These are phyloP conservation scores for Hippocampus guttulatus DNA, from an alignment of 2,113 vertebrate species.

Conservation along the genomic window DNA sequence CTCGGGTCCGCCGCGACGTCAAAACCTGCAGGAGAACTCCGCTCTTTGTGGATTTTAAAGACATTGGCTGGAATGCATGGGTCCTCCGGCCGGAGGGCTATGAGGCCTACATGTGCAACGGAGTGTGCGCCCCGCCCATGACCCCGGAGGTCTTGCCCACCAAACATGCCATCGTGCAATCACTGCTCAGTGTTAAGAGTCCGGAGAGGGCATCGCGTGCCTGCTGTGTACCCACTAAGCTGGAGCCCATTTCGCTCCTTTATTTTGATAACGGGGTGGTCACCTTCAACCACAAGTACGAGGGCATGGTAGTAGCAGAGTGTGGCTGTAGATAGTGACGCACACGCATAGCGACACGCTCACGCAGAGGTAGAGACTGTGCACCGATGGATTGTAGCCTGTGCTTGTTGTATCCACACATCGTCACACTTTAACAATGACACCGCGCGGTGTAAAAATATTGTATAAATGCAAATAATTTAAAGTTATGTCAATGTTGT, in stretches of 20 bases:
- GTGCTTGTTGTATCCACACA: neutral
- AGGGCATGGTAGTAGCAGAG: conserved; percentile 94
- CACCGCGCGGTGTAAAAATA: neutral
- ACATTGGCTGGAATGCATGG: conserved; percentile 96
- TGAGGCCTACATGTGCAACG: conserved; percentile 89
- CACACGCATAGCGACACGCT: conserved; percentile 13
- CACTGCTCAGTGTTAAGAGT: conserved; percentile 82
- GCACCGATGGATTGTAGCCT: neutral
- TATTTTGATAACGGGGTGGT: conserved; percentile 86
- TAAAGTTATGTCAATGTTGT: neutral
- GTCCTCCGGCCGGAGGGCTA: conserved; percentile 87
- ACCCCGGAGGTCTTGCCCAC: conserved; percentile 88
- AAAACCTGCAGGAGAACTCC: conserved; percentile 87
- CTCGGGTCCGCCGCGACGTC: conserved; percentile 85
- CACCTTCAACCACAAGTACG: conserved; percentile 94
- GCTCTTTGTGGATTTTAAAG: conserved; percentile 94
- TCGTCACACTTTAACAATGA: neutral
- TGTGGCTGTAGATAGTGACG: conserved; percentile 93
- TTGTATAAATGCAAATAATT: conserved; percentile 6
- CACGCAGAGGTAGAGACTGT: conserved; percentile 8
- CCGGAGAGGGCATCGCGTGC: conserved; percentile 84
- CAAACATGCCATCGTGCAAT: conserved; percentile 92
- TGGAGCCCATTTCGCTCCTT: conserved; percentile 93
- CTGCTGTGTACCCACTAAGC: conserved; percentile 94
- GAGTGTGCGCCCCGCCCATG: conserved; percentile 83